Percentiles rank a stretch among this genome's conserved stretches.
Evolutionary conservation across 2,888 invertebrate genomes (phyloP).

Genomic region (Anthophora plumipes): DNA sequence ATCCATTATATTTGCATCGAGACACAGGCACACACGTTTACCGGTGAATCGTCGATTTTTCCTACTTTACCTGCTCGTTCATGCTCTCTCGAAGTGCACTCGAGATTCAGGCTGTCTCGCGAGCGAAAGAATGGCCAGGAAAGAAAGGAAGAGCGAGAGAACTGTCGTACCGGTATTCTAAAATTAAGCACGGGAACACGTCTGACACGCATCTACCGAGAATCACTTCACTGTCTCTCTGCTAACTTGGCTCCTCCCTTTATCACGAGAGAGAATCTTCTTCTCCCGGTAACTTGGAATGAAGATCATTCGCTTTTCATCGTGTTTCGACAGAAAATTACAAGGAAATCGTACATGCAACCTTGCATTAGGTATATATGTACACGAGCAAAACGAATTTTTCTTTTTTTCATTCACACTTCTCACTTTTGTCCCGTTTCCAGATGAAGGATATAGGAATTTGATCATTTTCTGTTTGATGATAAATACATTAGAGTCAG

Average conservation of each 20-base stretch:
- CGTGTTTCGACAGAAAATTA: background rate
- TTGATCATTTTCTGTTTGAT: too few species aligned
- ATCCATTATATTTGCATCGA: background rate
- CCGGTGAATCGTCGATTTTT: conserved; percentile 45
- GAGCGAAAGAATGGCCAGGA: conserved; percentile 11
- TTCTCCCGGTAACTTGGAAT: conserved; percentile 20
- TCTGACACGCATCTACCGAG: conserved; percentile 65
- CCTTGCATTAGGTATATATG: too few species aligned
- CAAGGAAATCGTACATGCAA: conserved; percentile 8
- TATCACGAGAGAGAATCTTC: conserved; percentile 36
- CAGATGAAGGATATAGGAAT: background rate
- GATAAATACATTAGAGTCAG: too few species aligned
- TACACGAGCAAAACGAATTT: conserved; percentile 14
- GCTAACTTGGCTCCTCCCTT: conserved; percentile 41
- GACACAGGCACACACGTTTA: conserved; percentile 35
- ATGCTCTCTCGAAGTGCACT: conserved; percentile 55
- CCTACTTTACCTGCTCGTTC: conserved; percentile 62
- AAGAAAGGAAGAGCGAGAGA: conserved; percentile 36
- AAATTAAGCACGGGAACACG: conserved; percentile 64
- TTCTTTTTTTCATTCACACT: too few species aligned
- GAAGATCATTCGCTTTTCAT: conserved; percentile 39
- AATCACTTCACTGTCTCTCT: conserved; percentile 59
- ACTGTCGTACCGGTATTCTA: conserved; percentile 52
- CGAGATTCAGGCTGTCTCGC: conserved; percentile 41
- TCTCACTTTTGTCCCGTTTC: background rate